phyloP scores from a whole-genome alignment of 2,888 invertebrate species.

The Tetrapedia diversipes region DNA sequence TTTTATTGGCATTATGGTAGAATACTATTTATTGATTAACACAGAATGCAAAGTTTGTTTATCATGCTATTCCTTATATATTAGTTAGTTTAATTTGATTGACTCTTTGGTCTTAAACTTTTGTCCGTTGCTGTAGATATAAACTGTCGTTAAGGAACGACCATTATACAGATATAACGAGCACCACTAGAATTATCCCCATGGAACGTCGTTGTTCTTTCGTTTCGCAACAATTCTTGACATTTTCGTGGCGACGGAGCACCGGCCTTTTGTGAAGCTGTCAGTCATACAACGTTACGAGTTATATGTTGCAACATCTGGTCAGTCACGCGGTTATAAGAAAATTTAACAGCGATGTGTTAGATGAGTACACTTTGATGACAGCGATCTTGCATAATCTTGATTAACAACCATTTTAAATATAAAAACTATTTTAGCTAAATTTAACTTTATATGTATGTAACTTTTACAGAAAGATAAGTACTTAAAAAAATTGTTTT shows the following conservation, averaged over 20 bases:
- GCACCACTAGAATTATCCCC: conserved; percentile 33
- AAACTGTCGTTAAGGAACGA: conserved; percentile 13
- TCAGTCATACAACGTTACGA: conserved; percentile 69
- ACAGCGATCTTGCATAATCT: conserved; percentile 64
- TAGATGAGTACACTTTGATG: conserved; percentile 60
- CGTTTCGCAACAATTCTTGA: conserved; percentile 69
- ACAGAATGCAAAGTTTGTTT: no score
- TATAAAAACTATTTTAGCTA: background rate
- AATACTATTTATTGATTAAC: no score
- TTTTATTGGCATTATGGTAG: no score
- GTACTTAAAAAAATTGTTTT: no score
- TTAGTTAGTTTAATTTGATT: no score
- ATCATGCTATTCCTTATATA: no score
- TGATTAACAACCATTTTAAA: conserved; percentile 48
- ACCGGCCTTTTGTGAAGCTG: conserved; percentile 71
- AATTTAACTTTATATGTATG: background rate
- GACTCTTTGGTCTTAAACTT: no score
- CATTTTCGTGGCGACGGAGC: conserved; percentile 71
- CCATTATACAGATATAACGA: conserved; percentile 23
- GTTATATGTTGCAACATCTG: conserved; percentile 68
- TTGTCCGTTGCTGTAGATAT: no score
- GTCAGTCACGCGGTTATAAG: conserved; percentile 69
- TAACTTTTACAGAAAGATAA: no score
- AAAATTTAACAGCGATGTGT: conserved; percentile 50
- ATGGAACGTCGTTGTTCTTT: conserved; percentile 44